Percentiles rank a stretch among this genome's conserved stretches.
Conservation (phyloP, 2,113 vertebrate genomes). For the Bombycilla garrulus region DNA sequence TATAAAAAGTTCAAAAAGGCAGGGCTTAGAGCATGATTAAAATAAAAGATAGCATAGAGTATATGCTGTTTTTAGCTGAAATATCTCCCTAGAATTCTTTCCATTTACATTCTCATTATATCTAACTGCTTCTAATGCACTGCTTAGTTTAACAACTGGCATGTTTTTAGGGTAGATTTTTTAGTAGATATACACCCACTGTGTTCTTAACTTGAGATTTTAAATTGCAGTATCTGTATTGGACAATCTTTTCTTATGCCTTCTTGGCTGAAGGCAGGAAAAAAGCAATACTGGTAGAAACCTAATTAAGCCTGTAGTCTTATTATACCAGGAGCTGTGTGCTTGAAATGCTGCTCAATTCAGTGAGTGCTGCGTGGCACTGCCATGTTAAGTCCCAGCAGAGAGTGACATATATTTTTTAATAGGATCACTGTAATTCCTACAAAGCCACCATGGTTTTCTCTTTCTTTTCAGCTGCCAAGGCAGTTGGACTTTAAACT, state of each 20-base stretch:
- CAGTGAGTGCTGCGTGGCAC: slow-evolving; percentile 11
- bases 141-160: slow-evolving; percentile 59
- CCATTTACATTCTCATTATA: slow-evolving; percentile 63
- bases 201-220: slow-evolving; percentile 34
- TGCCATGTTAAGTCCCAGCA: slow-evolving; percentile 20
- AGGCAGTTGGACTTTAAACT: slow-evolving; percentile 54
- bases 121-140: slow-evolving; percentile 53
- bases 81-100: slow-evolving; percentile 60
- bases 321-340: slow-evolving; percentile 15
- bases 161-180: slow-evolving; percentile 60
- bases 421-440: slow-evolving; percentile 48
- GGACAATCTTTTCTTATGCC: slow-evolving; percentile 50
- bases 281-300: slow-evolving; percentile 51
- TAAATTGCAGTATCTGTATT: slow-evolving; percentile 44
- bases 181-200: slow-evolving; percentile 34
- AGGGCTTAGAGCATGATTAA: slow-evolving; percentile 57
- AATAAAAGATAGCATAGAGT: slow-evolving; percentile 61
- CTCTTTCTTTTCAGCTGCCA: slow-evolving; percentile 35
- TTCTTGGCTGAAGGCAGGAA: slow-evolving; percentile 27
- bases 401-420: background rate
- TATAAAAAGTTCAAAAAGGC: slow-evolving; percentile 64
- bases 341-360: slow-evolving; percentile 33
- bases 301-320: slow-evolving; percentile 46
- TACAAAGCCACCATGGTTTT: slow-evolving; percentile 26
- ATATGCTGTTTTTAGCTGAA: slow-evolving; percentile 52